A percentile compares a stretch with the other conserved stretches of the same genome.
Evolutionary conservation across 1,140 invertebrate species (phyloP).

Genomic region (Nebria ingens): DNA sequence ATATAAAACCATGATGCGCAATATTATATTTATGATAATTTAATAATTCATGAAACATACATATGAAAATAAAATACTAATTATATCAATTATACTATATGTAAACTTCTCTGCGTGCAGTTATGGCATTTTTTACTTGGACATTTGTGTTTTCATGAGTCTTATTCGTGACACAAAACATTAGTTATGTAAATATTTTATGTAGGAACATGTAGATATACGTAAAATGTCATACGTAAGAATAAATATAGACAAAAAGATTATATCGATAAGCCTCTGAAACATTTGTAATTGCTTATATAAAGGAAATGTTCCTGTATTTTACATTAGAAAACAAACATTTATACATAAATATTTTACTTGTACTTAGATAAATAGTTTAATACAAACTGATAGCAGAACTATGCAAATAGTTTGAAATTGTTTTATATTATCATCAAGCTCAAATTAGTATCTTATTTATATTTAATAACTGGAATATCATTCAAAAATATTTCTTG

Average conservation of each 20-base stretch:
- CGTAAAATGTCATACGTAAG: neutral
- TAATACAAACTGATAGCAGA: neutral
- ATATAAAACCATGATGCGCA: too few relatives aligned
- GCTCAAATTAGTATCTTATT: neutral
- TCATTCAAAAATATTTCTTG: too few relatives aligned
- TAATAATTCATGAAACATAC: too few relatives aligned
- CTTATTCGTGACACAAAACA: neutral
- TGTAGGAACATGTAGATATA: neutral
- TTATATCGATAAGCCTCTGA: neutral
- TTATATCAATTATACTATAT: too few relatives aligned
- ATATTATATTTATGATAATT: too few relatives aligned
- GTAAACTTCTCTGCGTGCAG: too few relatives aligned
- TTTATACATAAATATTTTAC: neutral
- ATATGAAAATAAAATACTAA: too few relatives aligned
- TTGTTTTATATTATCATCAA: neutral
- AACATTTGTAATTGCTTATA: neutral
- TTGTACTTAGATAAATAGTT: neutral
- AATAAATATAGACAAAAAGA: neutral
- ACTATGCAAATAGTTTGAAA: too few relatives aligned
- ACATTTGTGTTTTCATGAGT: too few relatives aligned
- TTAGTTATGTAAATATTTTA: neutral
- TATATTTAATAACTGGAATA: too few relatives aligned
- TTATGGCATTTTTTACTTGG: too few relatives aligned
- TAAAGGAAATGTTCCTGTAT: neutral
- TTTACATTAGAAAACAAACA: too few relatives aligned